phyloP scores from a whole-genome alignment of 2,888 invertebrate species.

The Pheosia tremula region DNA sequence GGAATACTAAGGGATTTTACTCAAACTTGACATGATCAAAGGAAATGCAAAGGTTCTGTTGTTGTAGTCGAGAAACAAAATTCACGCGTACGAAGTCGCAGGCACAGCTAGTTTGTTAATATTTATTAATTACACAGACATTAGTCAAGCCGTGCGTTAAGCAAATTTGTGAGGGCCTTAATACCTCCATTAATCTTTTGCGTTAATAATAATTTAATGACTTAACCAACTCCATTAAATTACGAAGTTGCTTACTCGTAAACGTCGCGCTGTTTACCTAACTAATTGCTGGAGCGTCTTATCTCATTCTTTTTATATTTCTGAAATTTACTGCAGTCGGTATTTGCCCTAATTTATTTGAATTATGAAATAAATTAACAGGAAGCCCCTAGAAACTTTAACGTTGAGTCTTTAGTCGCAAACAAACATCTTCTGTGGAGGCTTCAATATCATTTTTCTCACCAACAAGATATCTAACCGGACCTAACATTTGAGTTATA shows the following conservation, averaged over 20 bases:
- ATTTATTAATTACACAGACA: slow-evolving; percentile 34
- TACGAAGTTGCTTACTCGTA: slow-evolving; percentile 50
- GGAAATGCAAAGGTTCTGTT: too few relatives aligned
- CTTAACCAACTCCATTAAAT: slow-evolving; percentile 56
- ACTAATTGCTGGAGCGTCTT: slow-evolving; percentile 40
- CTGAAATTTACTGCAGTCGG: slow-evolving; percentile 6
- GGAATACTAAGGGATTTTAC: too few relatives aligned
- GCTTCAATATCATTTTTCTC: too few relatives aligned
- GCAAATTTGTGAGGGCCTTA: slow-evolving; percentile 36
- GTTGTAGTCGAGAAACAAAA: too few relatives aligned
- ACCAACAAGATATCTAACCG: too few relatives aligned
- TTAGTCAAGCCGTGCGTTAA: slow-evolving; percentile 39
- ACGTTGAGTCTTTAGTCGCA: too few relatives aligned
- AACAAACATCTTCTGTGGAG: too few relatives aligned
- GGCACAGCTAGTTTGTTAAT: slow-evolving; percentile 16
- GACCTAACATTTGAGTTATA: too few relatives aligned
- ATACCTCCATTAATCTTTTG: slow-evolving; percentile 47
- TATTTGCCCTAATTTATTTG: neutral
- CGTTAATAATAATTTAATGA: slow-evolving; percentile 56
- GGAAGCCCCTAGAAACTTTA: too few relatives aligned
- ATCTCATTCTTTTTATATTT: slow-evolving; percentile 30
- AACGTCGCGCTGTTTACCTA: slow-evolving; percentile 42
- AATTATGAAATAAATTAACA: too few relatives aligned
- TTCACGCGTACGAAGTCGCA: too few relatives aligned
- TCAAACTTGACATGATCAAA: too few relatives aligned